Evolutionary conservation across 2,113 vertebrate species (phyloP).

Genomic region (Oreochromis tanganicae): DNA sequence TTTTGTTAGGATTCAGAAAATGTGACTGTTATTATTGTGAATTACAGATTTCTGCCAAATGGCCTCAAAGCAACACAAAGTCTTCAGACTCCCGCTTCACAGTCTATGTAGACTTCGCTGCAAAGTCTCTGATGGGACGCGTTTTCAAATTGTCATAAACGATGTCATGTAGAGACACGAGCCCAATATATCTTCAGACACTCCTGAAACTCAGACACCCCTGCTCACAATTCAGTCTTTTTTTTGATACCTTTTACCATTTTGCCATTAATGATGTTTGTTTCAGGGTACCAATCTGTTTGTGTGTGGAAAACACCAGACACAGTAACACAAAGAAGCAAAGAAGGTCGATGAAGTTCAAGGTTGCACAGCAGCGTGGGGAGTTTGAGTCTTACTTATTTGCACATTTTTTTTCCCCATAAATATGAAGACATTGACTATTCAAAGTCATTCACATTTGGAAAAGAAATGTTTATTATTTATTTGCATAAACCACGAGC

Average conservation of each 20-base stretch:
- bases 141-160: background rate
- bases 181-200: accelerated
- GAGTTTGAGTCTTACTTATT: accelerated
- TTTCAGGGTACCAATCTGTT: background rate
- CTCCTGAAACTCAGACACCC: background rate
- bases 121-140: background rate
- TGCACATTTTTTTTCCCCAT: background rate
- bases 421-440: background rate
- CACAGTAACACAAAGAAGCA: background rate
- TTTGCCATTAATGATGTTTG: background rate
- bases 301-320: background rate
- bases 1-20: background rate
- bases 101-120: background rate
- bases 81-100: background rate
- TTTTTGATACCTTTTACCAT: background rate
- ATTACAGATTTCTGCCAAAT: background rate
- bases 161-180: accelerated
- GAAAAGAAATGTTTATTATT: background rate
- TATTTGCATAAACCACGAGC: background rate
- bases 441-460: background rate
- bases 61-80: background rate
- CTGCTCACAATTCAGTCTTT: background rate
- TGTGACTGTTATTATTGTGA: background rate
- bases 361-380: background rate
- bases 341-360: background rate